Evolutionary conservation across 2,888 invertebrate species (phyloP), one percentile per base, ranked within the genome.

Genomic region (Epistrophe eligans): DNA sequence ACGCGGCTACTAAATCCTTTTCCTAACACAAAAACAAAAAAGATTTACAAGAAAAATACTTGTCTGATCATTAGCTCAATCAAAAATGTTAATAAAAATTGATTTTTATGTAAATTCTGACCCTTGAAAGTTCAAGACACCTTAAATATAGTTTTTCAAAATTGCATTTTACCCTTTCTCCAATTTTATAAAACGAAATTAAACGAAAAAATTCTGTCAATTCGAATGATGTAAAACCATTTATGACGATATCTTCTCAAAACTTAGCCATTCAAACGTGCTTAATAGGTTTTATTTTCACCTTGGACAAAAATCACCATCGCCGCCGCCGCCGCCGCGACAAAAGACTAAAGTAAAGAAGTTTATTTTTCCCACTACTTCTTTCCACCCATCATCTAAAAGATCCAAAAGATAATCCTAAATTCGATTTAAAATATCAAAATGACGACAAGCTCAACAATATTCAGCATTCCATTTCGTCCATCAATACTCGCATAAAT

Each of bases 401-500:
- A 17, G 32, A 40, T 11, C 38, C 24, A 17, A 28, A 24, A 11
- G 58, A 58, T 64, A 74, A 80, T 60, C 66, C 67, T 66, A 48
- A 83, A 87, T 87, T 83, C 83, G 24, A 87, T 87, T 82, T 66
- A 79, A 87, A 87, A 87, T 83, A 87, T 83, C 87, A 83, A 87
- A 87, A 87, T 76, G 87, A 79, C 71, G 87, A 74, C 79, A 77
- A 73, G 48, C 82, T 55, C 71, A 79, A 50, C 79, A 67, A 87
- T 24, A 24, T 87, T 82, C 87, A 55, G 79, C 83, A 87, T 87
- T 83, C 83, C 87, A 87, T 83, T 87, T 87, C 58, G 79, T 87
- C 87, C 76, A 83, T 87, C 87, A 87, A 83, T 87, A 82, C 79
- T 74, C 83, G 87, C 87, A 87, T 87, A 83, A 87, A 87, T 87